Percentiles rank a stretch among this genome's conserved stretches.
These are phyloP conservation scores for Camptogramma bilineatum DNA, from an alignment of 2,888 invertebrate genomes.

Conservation along the genomic window DNA sequence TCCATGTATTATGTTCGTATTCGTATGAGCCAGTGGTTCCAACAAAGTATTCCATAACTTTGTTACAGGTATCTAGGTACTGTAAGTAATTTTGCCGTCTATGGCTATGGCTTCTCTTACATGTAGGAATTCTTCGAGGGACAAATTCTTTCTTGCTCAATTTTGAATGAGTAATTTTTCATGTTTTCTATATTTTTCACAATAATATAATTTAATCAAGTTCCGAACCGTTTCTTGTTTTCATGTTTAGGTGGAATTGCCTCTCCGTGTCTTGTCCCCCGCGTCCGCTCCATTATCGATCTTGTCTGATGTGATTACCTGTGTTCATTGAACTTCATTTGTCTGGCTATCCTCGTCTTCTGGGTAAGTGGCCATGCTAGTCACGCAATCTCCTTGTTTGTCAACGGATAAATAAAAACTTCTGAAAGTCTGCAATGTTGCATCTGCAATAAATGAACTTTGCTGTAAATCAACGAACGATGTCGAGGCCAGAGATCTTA, in stretches of 20 bases:
- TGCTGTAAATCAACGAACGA: conserved; percentile 60
- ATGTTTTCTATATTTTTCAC: neutral
- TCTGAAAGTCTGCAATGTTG: conserved; percentile 13
- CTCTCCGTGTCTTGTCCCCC: conserved; percentile 28
- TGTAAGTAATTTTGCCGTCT: neutral
- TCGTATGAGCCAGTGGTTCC: no score
- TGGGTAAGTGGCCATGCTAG: neutral
- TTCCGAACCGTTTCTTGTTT: conserved; percentile 1
- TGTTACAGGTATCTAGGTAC: no score
- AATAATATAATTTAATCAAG: neutral
- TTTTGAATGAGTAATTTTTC: neutral
- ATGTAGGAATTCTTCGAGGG: neutral
- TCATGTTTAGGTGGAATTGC: conserved; percentile 13
- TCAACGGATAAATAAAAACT: neutral
- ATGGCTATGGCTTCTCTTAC: conserved; percentile 10
- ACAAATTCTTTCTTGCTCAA: neutral
- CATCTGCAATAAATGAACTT: conserved; percentile 18
- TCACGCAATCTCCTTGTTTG: conserved; percentile 21
- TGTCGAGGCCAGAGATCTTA: conserved; percentile 63
- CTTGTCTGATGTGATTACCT: conserved; percentile 43
- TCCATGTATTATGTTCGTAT: no score
- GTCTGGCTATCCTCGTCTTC: conserved; percentile 31
- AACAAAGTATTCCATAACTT: no score
- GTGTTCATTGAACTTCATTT: conserved; percentile 41
- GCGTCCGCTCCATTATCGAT: conserved; percentile 39